Percentiles rank a stretch among this genome's conserved stretches.
These are phyloP conservation scores for Chloropsis hardwickii DNA, from an alignment of 2,113 vertebrate species.

Conservation along the genomic window DNA sequence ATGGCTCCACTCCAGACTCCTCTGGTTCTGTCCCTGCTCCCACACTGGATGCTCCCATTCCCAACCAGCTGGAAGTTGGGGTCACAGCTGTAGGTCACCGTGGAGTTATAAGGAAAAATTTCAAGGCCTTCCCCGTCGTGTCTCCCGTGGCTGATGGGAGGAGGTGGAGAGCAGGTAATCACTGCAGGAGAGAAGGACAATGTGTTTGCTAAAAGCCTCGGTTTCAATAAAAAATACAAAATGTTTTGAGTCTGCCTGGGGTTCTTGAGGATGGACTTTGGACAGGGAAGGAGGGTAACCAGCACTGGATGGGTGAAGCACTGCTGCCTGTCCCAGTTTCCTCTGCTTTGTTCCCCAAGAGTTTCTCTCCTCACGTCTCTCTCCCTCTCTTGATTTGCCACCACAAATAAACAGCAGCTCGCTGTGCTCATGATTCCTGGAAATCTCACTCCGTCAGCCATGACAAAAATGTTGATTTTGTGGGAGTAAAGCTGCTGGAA, in stretches of 20 bases:
- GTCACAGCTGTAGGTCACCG: conserved; percentile 56
- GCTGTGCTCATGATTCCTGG: fast-evolving
- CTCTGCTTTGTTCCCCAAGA: neutral
- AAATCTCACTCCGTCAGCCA: neutral
- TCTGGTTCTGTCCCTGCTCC: neutral
- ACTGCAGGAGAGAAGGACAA: neutral
- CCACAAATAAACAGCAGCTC: neutral
- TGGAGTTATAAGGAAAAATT: neutral
- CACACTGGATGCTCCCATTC: neutral
- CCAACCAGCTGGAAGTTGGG: conserved; percentile 29
- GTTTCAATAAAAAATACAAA: neutral
- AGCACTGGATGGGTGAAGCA: fast-evolving
- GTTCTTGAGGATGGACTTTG: neutral
- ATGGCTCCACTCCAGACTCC: conserved; percentile 42
- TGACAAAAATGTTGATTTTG: neutral
- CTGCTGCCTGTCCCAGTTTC: neutral
- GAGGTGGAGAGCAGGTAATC: conserved; percentile 38
- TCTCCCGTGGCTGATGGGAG: conserved; percentile 35
- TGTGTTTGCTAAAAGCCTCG: fast-evolving
- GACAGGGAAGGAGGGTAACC: fast-evolving
- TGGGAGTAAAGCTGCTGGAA: neutral
- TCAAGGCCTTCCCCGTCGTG: neutral
- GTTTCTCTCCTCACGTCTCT: neutral
- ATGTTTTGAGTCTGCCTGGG: fast-evolving
- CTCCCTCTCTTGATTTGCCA: neutral